Base-by-base conservation (phyloP, 2,888 invertebrate species). In the Napeogenes inachia region DNA sequence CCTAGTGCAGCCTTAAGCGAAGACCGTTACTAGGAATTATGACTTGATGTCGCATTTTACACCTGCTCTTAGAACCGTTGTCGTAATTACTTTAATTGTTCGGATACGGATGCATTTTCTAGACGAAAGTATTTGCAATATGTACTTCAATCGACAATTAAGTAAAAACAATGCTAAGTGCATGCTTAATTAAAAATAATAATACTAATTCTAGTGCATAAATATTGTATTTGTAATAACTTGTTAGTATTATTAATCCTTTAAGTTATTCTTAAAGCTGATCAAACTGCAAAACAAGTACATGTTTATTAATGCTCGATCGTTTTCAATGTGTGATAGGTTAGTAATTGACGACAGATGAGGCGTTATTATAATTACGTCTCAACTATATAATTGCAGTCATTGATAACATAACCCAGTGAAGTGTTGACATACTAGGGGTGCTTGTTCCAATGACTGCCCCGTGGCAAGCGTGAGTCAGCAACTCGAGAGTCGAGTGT, bases 1-100 rank as follows among this genome's bases (percentile, higher is more conserved):
- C 81, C 82, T 81, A 81, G 81, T 79, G 21, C 78, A 77, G 85
- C 87, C 86, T 80, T 80, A 81, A 87, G 87, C 83, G 79, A 78
- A 80, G 82, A 79, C 87, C 84, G 87, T 87, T 87, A 82, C 84
- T 80, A 85, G 81, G 82, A 84, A 88, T 88, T 86, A 87, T 86
- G 83, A 86, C 78, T 81, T 69, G 77, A 73, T 74, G 77, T 79
- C 77, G 78, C 76, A 76, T 75, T 76, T 77, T 83, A 80, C 89
- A 89, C 89, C 89, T 89, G 89, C 88, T 78, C 73, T 75, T 79
- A 74, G 81, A 87, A 87, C 86, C 81, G 87, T 87, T 85, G 78
- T 76, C 69, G 77, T 85, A 87, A 87, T 87, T 87, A 82, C 82
- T 70, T 77, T 87, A 88, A 88, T 89, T 87, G 84, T 85, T 77